Evolutionary conservation across 2,113 vertebrate species (phyloP).

Genomic region (Semicossyphus pulcher): DNA sequence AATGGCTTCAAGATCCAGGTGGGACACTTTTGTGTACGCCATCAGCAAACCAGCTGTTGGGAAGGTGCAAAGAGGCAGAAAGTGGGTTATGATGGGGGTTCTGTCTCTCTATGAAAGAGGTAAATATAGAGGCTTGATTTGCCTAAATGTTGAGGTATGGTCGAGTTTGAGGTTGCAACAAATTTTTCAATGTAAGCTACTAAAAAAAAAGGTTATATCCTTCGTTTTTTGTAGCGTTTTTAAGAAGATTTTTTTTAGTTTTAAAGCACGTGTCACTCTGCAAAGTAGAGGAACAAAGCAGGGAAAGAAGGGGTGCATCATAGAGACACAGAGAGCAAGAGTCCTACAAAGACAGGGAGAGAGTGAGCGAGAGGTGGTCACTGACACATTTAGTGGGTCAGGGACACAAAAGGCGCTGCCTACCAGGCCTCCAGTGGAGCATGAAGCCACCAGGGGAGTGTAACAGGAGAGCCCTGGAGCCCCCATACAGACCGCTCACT

Average conservation of each 20-base stretch:
- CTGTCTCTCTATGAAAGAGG: constrained; percentile 6
- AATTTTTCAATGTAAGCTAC: too few relatives aligned
- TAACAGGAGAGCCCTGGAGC: constrained; percentile 78
- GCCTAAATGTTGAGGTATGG: neutral
- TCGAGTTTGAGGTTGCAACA: neutral
- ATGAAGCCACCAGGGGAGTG: constrained; percentile 79
- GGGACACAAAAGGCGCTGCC: constrained; percentile 82
- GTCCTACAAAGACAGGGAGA: constrained; percentile 51
- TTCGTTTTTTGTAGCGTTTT: too few relatives aligned
- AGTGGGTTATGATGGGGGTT: neutral
- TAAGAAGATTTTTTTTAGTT: too few relatives aligned
- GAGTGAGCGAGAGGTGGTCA: constrained; percentile 65
- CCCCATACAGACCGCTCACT: constrained; percentile 65
- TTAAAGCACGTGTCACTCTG: neutral
- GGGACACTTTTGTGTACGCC: constrained; percentile 57
- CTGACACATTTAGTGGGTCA: constrained; percentile 83
- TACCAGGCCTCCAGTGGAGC: constrained; percentile 83
- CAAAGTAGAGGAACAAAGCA: neutral
- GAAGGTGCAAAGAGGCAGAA: constrained; percentile 7
- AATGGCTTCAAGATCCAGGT: constrained; percentile 71
- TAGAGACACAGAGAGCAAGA: constrained; percentile 40
- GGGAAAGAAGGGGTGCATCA: constrained; percentile 17
- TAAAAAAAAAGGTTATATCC: too few relatives aligned
- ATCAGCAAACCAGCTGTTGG: constrained; percentile 67
- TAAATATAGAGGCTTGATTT: neutral